phyloP scores from a whole-genome alignment of 2,888 invertebrate species.

The Drosophila demipolita region DNA sequence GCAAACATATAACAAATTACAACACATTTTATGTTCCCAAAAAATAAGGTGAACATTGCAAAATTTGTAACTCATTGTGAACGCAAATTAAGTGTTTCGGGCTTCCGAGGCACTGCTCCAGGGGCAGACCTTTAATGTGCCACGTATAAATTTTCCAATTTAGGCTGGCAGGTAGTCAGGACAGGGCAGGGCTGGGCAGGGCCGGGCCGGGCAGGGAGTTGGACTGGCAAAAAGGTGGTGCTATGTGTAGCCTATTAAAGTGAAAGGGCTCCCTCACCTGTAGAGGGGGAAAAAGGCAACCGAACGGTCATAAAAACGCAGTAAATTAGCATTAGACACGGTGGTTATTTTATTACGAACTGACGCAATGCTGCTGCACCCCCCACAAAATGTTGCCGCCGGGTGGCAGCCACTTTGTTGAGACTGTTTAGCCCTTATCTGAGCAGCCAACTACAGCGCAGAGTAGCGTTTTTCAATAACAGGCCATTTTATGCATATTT shows the following conservation, averaged over 20 bases:
- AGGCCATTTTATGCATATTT: conserved; percentile 19
- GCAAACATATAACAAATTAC: conserved; percentile 57
- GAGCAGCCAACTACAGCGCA: conserved; percentile 4
- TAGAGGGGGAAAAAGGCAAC: conserved; percentile 8
- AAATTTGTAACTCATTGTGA: conserved; percentile 73
- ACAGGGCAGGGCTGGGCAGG: background rate
- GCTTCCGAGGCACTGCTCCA: conserved; percentile 29
- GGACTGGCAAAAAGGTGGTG: conserved; percentile 30
- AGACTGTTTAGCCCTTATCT: background rate
- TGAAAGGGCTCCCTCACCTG: conserved; percentile 38
- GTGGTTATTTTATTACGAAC: conserved; percentile 67
- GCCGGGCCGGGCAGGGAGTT: background rate
- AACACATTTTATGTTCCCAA: conserved; percentile 51
- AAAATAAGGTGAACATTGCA: conserved; percentile 40
- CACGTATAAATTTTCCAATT: conserved; percentile 71
- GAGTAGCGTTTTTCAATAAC: conserved; percentile 10
- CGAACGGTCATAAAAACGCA: conserved; percentile 59
- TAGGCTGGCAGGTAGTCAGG: conserved; percentile 27
- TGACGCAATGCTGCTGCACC: conserved; percentile 29
- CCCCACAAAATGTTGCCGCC: conserved; percentile 16
- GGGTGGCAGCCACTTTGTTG: background rate
- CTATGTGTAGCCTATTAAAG: conserved; percentile 41
- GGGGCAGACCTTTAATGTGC: conserved; percentile 62
- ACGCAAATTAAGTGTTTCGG: conserved; percentile 58
- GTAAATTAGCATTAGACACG: conserved; percentile 76